A percentile compares a stretch with the other conserved stretches of the same genome.
phyloP scores from a whole-genome alignment of 2,888 invertebrate genomes.

The Himalopsyche tibetana region DNA sequence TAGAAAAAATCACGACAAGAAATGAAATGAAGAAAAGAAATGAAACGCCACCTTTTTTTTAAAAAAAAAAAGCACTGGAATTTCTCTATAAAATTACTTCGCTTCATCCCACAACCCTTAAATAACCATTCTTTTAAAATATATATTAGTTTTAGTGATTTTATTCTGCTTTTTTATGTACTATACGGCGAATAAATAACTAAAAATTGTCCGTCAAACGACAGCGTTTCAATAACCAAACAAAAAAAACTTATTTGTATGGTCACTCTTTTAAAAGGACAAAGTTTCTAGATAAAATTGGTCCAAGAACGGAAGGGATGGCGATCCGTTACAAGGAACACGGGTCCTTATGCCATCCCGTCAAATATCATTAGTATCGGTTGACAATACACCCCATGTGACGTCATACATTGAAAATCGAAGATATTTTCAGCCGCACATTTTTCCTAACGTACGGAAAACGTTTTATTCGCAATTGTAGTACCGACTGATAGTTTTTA shows the following conservation, averaged over 20 bases:
- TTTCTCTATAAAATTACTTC: no score
- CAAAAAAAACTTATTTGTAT: neutral
- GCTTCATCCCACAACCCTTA: no score
- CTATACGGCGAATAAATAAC: no score
- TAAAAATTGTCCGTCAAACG: no score
- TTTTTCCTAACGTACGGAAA: neutral
- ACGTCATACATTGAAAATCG: constrained; percentile 7
- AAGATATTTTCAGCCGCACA: neutral
- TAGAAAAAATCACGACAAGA: no score
- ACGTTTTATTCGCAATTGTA: neutral
- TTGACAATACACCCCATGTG: constrained; percentile 20
- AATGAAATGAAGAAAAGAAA: no score
- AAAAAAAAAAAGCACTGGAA: no score
- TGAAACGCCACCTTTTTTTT: no score
- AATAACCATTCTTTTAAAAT: no score
- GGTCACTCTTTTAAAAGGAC: constrained; percentile 11
- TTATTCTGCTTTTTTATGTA: no score
- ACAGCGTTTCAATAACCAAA: no score
- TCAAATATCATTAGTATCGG: constrained; percentile 28
- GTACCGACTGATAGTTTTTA: neutral
- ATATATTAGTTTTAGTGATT: no score
- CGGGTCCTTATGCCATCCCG: constrained; percentile 9
- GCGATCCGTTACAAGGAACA: constrained; percentile 1
- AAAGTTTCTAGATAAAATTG: constrained; percentile 19
- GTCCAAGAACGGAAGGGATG: constrained; percentile 9